Evolutionary conservation across 2,797 vertebrate genomes (phyloP).

Genomic region (Sebastes hubbsi): DNA sequence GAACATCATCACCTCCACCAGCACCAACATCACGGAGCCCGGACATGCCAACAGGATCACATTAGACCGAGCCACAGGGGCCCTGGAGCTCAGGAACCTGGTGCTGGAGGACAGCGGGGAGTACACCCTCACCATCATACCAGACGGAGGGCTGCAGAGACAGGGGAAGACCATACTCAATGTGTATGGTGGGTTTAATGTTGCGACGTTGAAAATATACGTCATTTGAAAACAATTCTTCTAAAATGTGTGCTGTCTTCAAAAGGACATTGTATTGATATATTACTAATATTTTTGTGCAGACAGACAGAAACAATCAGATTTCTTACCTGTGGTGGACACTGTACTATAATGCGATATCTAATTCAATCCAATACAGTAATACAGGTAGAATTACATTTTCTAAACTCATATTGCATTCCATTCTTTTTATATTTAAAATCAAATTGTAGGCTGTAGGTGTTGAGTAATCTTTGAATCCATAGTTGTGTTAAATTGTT

Average conservation of each 20-base stretch:
- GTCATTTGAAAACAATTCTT: neutral
- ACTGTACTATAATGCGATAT: neutral
- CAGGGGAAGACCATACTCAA: constrained; percentile 42
- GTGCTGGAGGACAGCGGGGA: constrained; percentile 59
- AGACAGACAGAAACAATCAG: no score
- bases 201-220: neutral
- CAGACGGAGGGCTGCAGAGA: constrained; percentile 34
- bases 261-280: neutral
- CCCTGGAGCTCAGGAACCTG: constrained; percentile 70
- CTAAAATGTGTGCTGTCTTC: neutral
- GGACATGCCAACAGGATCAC: constrained; percentile 55
- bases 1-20: constrained; percentile 73
- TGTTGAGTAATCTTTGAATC: neutral
- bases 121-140: constrained; percentile 59
- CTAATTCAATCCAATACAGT: neutral
- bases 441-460: neutral
- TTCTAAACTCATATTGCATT: no score
- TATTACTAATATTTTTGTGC: neutral
- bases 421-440: accelerated
- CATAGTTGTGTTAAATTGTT: neutral
- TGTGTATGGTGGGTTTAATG: constrained; percentile 68
- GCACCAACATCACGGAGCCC: neutral
- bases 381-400: no score
- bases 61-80: constrained; percentile 60
- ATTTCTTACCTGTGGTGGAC: neutral